Conservation (phyloP, 2,888 invertebrate species). For the Craniophora ligustri region DNA sequence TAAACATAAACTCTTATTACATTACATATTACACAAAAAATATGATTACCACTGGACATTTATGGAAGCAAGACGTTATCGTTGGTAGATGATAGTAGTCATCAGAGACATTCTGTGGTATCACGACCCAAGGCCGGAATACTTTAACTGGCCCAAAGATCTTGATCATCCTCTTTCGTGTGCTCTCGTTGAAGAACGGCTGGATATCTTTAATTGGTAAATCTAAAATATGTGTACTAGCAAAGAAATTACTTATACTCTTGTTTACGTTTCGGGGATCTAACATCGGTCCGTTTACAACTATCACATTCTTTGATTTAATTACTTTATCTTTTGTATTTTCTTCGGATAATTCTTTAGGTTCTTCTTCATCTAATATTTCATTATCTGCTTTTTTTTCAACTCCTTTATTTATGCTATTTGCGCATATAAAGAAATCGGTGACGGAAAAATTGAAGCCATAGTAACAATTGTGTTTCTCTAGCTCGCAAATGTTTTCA, state of each 20-base stretch:
- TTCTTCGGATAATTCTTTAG: not conserved
- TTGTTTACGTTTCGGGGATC: constrained; percentile 67
- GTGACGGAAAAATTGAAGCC: constrained; percentile 61
- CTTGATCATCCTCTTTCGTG: constrained; percentile 64
- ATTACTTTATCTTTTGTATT: constrained; percentile 4
- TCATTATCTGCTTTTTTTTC: constrained; percentile 16
- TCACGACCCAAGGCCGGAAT: constrained; percentile 67
- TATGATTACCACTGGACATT: constrained; percentile 73
- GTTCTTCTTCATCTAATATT: constrained; percentile 18
- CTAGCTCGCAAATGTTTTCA: constrained; percentile 66
- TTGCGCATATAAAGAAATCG: constrained; percentile 66
- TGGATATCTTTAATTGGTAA: constrained; percentile 67
- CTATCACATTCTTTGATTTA: constrained; percentile 59
- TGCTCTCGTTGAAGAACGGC: constrained; percentile 54
- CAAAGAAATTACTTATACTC: constrained; percentile 75
- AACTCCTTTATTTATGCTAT: not conserved
- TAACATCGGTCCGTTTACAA: constrained; percentile 67
- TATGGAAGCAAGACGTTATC: constrained; percentile 74
- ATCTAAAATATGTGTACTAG: constrained; percentile 72
- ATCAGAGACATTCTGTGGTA: constrained; percentile 67
- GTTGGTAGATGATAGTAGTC: constrained; percentile 68
- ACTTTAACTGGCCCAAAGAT: constrained; percentile 69
- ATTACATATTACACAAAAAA: too few relatives aligned
- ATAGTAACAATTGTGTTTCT: constrained; percentile 67
- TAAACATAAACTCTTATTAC: too few relatives aligned